These are phyloP conservation scores for Bufo gargarizans DNA, from an alignment of 2,113 vertebrate genomes.

Conservation along the genomic window DNA sequence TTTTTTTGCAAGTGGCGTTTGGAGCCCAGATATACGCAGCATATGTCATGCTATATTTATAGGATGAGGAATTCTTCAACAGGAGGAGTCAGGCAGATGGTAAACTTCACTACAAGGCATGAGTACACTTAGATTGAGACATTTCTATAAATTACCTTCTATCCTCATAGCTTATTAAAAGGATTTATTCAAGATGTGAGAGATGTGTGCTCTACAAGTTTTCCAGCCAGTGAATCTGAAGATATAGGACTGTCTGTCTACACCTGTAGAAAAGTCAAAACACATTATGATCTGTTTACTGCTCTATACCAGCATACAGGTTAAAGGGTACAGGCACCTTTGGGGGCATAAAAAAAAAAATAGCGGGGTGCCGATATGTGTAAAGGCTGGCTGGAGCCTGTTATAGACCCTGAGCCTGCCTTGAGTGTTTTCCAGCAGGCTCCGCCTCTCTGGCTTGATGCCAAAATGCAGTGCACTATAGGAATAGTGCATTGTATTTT, in stretches of 20 bases:
- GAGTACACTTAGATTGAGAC: slow-evolving; percentile 80
- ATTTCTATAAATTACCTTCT: slow-evolving; percentile 84
- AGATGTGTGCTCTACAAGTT: slow-evolving; percentile 66
- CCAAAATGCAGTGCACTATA: no score
- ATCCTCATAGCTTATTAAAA: slow-evolving; percentile 83
- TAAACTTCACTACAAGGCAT: slow-evolving; percentile 78
- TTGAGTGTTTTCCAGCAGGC: no score
- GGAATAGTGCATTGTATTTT: no score
- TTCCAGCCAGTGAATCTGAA: slow-evolving; percentile 9
- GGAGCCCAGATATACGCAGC: slow-evolving; percentile 76
- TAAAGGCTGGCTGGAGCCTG: no score
- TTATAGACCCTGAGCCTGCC: no score
- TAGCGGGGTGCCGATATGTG: no score
- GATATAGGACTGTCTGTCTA: slow-evolving; percentile 13
- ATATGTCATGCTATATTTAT: slow-evolving; percentile 78
- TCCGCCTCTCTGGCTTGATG: no score
- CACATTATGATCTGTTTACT: background rate
- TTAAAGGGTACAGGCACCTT: no score
- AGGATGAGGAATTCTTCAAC: slow-evolving; percentile 80
- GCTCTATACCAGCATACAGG: background rate
- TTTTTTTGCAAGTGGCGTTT: slow-evolving; percentile 65
- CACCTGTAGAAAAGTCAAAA: background rate
- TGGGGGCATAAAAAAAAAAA: no score
- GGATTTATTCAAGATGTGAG: slow-evolving; percentile 76
- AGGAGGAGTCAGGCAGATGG: slow-evolving; percentile 81